Base-by-base conservation (phyloP, 2,888 invertebrate species). In the Prosapia bicincta region DNA sequence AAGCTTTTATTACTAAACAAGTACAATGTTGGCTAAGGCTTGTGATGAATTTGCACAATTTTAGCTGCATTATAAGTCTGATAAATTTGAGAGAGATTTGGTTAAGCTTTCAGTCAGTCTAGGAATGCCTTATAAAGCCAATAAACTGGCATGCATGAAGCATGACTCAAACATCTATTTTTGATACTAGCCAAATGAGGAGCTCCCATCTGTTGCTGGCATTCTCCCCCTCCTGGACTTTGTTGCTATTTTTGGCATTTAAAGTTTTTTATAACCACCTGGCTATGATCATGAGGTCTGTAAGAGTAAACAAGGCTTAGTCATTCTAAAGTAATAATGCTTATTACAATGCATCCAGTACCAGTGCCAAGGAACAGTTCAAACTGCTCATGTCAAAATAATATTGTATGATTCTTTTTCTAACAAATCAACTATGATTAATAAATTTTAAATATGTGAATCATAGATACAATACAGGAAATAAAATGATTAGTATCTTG, bases 121-220 rank as follows among this genome's bases (percentile, higher is more conserved):
- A 20, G 3, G 54, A 54, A 54, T 20, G 54, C 54, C 54, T 54
- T 54, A 54, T 54, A 54, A n/a, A 54, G 54, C 2, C 54, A 20
- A 54, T 54, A 54, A 54, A 54, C 54, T 20, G 20, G 54, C 54
- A 20, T 20, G 20, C 67, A 38, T 71, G 20, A 26, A 26, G n/a
- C 26, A 7, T 75, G 75, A 75, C 70, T 75, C 75, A 75, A 43
- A 26, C n/a, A 25, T 67, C 68, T 78, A 78, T 78, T 76, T 76
- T 65, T 70, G 72, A 65, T 75, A 67, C 67, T 76, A 26, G 66
- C 78, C 78, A 74, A 78, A 78, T 76, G 74, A 78, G 78, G 78
- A 76, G 78, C 26, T 54, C 54, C n/a, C 54, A 54, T 54, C n/a
- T 54, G 54, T 54, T 20, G 54, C 54, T 13, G 38, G 38, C 38